Percentiles rank a stretch among this genome's conserved stretches.
These are phyloP conservation scores for Vidua macroura DNA, from an alignment of 2,113 vertebrate species.

Conservation along the genomic window DNA sequence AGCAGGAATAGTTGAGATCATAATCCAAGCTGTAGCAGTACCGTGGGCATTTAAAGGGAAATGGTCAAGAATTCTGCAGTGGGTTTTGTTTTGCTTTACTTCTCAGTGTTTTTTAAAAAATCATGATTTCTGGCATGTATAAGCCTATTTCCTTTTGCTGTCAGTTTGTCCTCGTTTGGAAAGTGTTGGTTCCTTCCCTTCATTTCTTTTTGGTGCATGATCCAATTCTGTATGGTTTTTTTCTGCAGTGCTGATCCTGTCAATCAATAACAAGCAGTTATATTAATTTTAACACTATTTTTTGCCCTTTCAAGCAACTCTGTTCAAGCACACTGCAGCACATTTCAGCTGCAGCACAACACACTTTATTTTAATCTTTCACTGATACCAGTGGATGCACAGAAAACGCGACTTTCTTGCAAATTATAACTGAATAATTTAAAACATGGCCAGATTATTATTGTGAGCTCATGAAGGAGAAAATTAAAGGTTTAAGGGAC, in stretches of 20 bases:
- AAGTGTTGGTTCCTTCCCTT: not conserved
- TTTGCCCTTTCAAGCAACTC: slow-evolving; percentile 2
- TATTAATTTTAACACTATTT: not conserved
- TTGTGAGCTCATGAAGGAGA: slow-evolving; percentile 19
- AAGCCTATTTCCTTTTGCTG: not conserved
- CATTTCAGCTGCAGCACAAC: not conserved
- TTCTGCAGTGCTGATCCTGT: not conserved
- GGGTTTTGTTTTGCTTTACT: not conserved
- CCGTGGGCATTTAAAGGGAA: not conserved
- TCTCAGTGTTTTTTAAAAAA: not conserved
- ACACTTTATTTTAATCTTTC: slow-evolving; percentile 17
- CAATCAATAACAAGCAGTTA: not conserved
- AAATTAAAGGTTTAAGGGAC: slow-evolving; percentile 51
- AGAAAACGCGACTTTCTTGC: not conserved
- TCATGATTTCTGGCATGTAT: not conserved
- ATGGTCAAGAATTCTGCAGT: not conserved
- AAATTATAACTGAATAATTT: slow-evolving; percentile 45
- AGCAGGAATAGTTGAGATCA: not conserved
- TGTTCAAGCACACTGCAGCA: not conserved
- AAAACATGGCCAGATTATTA: slow-evolving; percentile 17
- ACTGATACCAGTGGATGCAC: not conserved
- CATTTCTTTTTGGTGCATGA: not conserved
- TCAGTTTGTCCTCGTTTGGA: not conserved
- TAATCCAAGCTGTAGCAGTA: not conserved
- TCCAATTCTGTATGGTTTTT: not conserved